phyloP scores from a whole-genome alignment of 2,888 invertebrate species.

The Phalangium opilio region DNA sequence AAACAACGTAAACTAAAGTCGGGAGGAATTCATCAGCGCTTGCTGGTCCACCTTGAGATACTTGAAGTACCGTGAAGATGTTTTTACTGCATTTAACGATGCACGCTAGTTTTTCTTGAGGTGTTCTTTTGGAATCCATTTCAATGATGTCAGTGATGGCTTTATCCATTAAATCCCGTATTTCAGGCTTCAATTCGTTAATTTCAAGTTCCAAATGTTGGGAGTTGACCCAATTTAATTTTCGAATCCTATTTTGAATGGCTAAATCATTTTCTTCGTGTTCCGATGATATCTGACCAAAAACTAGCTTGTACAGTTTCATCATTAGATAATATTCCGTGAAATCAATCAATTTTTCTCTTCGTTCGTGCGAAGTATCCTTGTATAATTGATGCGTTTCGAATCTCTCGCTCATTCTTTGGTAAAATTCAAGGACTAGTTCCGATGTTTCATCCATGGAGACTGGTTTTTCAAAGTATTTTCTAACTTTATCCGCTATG shows the following conservation, averaged over 20 bases:
- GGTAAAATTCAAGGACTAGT: conserved; percentile 78
- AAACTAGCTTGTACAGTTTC: conserved; percentile 66
- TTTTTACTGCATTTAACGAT: conserved; percentile 79
- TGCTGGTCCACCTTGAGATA: conserved; percentile 42
- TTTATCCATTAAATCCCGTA: conserved; percentile 76
- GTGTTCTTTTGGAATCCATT: conserved; percentile 85
- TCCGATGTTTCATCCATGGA: conserved; percentile 74
- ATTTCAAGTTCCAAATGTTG: conserved; percentile 84
- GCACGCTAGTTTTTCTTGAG: conserved; percentile 82
- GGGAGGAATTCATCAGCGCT: conserved; percentile 98
- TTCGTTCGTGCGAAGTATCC: conserved; percentile 50
- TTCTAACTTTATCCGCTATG: conserved; percentile 38
- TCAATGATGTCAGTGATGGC: conserved; percentile 68
- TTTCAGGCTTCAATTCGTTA: conserved; percentile 64
- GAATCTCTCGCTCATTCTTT: conserved; percentile 48
- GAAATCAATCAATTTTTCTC: conserved; percentile 72
- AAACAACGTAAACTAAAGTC: conserved; percentile 86
- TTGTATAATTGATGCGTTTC: conserved; percentile 28
- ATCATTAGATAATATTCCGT: conserved; percentile 89
- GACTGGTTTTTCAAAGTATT: conserved; percentile 38
- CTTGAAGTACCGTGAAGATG: conserved; percentile 62
- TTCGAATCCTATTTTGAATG: conserved; percentile 83
- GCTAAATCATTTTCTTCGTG: conserved; percentile 89
- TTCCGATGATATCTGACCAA: conserved; percentile 71
- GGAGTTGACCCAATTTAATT: conserved; percentile 90